These are phyloP conservation scores for Ctenoplectra terminalis DNA, from an alignment of 1,140 invertebrate species.

Conservation along the genomic window DNA sequence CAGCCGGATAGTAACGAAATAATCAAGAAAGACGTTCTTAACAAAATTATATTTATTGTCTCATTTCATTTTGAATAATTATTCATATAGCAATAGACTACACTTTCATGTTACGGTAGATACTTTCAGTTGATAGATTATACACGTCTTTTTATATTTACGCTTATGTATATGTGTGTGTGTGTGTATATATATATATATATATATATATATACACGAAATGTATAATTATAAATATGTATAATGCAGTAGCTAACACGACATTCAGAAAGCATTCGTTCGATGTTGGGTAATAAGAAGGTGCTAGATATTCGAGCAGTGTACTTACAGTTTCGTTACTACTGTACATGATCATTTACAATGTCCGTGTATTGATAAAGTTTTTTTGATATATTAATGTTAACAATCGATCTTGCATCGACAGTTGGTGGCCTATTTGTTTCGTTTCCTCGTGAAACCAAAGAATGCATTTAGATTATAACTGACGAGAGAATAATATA, in stretches of 20 bases:
- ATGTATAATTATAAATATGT: constrained; percentile 56
- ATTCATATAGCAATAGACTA: constrained; percentile 78
- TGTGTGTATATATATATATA: background rate
- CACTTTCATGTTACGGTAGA: constrained; percentile 74
- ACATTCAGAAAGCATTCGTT: constrained; percentile 77
- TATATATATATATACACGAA: background rate
- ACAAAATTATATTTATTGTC: constrained; percentile 83
- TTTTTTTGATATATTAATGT: constrained; percentile 51
- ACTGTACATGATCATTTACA: constrained; percentile 67
- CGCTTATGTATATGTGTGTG: constrained; percentile 37
- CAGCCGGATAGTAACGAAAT: background rate
- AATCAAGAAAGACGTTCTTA: constrained; percentile 62
- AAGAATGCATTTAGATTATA: constrained; percentile 1
- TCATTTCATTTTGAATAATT: constrained; percentile 79
- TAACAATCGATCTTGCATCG: background rate
- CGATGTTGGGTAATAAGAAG: constrained; percentile 66
- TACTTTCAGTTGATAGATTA: constrained; percentile 77
- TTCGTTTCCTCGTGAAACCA: background rate
- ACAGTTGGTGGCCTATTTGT: background rate
- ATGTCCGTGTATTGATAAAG: constrained; percentile 51
- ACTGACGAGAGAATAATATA: background rate
- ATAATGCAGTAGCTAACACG: constrained; percentile 60
- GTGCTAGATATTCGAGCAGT: constrained; percentile 52
- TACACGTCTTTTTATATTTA: constrained; percentile 53
- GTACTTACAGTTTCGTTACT: constrained; percentile 47